Evolutionary conservation across 2,888 invertebrate species (phyloP).

Genomic region (Tribolium freemani): DNA sequence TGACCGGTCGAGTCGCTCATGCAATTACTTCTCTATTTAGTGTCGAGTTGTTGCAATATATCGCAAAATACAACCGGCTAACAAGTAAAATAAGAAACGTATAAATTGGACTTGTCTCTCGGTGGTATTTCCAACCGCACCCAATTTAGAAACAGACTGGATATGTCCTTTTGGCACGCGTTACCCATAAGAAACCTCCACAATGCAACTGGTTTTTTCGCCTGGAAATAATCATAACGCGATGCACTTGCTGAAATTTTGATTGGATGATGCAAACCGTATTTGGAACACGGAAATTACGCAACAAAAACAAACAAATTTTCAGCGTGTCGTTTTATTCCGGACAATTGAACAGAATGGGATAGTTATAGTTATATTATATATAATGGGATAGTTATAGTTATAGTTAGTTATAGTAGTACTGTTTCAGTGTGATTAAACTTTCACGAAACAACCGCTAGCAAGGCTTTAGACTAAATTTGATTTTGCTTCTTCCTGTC

Average conservation of each 20-base stretch:
- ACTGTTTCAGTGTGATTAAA: constrained; percentile 3
- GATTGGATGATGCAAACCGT: constrained; percentile 14
- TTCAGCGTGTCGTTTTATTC: not conserved
- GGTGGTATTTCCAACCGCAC: constrained; percentile 29
- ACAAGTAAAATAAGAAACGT: constrained; percentile 34
- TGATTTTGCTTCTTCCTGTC: not conserved
- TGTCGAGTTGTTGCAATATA: constrained; percentile 26
- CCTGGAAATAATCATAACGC: constrained; percentile 1
- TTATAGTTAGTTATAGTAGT: too few relatives aligned
- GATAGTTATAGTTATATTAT: too few relatives aligned
- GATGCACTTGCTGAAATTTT: constrained; percentile 14
- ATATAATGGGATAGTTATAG: too few relatives aligned
- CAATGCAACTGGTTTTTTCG: constrained; percentile 25
- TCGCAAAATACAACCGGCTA: constrained; percentile 24
- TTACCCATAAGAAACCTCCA: constrained; percentile 21
- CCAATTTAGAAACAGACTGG: constrained; percentile 34
- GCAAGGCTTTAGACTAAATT: not conserved
- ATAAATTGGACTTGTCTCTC: constrained; percentile 35
- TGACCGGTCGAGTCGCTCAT: constrained; percentile 8
- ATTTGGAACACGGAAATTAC: constrained; percentile 26
- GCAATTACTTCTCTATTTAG: constrained; percentile 41
- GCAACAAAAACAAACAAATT: not conserved
- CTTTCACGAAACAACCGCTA: not conserved
- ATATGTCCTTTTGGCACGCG: constrained; percentile 34
- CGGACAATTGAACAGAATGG: not conserved